Conservation (phyloP, 2,113 vertebrate genomes). For the Microtus richardsoni region DNA sequence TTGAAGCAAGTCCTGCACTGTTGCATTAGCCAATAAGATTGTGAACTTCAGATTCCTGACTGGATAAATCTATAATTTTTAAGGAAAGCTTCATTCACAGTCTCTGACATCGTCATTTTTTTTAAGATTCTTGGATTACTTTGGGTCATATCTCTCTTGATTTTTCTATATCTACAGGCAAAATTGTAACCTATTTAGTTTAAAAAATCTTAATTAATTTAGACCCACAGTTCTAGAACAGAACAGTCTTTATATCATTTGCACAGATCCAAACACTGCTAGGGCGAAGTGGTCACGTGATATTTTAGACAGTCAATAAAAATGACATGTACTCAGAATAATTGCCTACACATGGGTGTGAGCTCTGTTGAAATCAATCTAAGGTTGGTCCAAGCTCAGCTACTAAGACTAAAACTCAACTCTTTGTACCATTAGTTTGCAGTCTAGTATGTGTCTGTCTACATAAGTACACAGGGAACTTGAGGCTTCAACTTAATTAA, state of each 20-base stretch:
- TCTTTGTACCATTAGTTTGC: neutral
- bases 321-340: too few species aligned
- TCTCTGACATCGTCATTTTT: neutral
- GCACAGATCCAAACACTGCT: neutral
- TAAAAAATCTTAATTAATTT: neutral
- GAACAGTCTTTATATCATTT: neutral
- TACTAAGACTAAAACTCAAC: neutral
- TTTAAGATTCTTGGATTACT: neutral
- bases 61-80: neutral
- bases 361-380: neutral
- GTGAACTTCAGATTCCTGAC: neutral
- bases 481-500: neutral
- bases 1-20: neutral
- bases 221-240: neutral
- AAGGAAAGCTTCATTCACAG: constrained; percentile 10
- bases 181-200: neutral
- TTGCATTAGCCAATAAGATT: neutral
- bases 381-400: neutral
- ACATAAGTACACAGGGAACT: neutral
- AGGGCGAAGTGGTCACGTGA: neutral
- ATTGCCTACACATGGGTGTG: too few species aligned
- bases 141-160: neutral
- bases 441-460: neutral
- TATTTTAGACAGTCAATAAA: neutral
- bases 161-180: neutral